Conservation (phyloP, 1,140 invertebrate genomes). For the Aethina tumida region DNA sequence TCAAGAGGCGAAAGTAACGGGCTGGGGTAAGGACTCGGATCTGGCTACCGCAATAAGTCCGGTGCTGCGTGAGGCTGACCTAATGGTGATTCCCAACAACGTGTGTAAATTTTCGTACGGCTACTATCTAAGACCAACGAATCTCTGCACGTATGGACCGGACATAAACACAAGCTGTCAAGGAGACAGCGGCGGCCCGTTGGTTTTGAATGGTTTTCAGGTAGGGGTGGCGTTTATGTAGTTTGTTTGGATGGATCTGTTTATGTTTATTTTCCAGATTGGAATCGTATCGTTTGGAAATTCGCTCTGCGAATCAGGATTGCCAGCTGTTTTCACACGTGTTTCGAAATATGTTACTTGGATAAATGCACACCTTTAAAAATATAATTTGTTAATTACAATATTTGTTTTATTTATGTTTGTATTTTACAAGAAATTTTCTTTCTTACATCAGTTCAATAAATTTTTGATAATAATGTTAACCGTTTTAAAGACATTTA, state of each 20-base stretch:
- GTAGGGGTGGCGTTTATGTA: slow-evolving; percentile 5
- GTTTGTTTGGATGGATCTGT: neutral
- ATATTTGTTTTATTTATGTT: neutral
- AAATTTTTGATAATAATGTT: slow-evolving; percentile 1
- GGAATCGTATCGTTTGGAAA: slow-evolving; percentile 47
- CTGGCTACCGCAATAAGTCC: slow-evolving; percentile 24
- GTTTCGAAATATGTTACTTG: slow-evolving; percentile 10
- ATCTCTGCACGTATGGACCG: slow-evolving; percentile 39
- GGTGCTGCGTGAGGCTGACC: slow-evolving; percentile 26
- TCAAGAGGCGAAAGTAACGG: slow-evolving; percentile 36
- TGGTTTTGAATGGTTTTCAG: slow-evolving; percentile 27
- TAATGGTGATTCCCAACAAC: slow-evolving; percentile 26
- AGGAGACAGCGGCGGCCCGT: slow-evolving; percentile 41
- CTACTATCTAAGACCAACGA: slow-evolving; percentile 32
- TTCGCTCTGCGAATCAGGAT: slow-evolving; percentile 40
- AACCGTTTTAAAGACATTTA: neutral
- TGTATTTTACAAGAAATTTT: neutral
- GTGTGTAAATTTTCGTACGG: slow-evolving; percentile 29
- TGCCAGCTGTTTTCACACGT: slow-evolving; percentile 35
- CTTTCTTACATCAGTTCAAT: slow-evolving; percentile 1
- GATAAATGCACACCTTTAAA: slow-evolving; percentile 4
- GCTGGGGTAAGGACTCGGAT: slow-evolving; percentile 41
- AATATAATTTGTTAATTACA: neutral
- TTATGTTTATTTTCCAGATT: slow-evolving; percentile 32
- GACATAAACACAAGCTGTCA: slow-evolving; percentile 34